phyloP scores from a whole-genome alignment of 1,140 invertebrate species.

The Leptonema lineaticorne region DNA sequence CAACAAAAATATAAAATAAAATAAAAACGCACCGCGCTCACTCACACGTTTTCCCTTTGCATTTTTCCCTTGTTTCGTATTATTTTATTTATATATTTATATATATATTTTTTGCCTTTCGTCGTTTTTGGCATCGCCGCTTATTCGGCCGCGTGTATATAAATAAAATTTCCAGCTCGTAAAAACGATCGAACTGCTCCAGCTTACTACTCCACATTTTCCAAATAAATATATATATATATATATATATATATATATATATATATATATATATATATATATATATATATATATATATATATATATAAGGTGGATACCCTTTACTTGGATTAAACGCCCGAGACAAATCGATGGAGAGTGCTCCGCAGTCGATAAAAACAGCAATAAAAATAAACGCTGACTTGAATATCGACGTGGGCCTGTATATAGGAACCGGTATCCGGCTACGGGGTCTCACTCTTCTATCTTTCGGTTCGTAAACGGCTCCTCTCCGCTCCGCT shows the following conservation, averaged over 20 bases:
- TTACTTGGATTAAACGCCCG: slow-evolving; percentile 5
- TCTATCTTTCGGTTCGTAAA: too few relatives aligned
- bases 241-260: not conserved
- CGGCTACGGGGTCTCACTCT: too few relatives aligned
- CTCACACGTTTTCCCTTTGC: slow-evolving; percentile 7
- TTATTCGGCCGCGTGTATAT: not conserved
- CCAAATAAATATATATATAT: not conserved
- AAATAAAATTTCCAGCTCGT: slow-evolving; percentile 18
- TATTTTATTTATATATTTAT: too few relatives aligned
- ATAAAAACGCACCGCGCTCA: too few relatives aligned
- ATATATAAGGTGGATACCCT: not conserved
- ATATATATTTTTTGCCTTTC: not conserved
- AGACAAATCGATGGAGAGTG: not conserved
- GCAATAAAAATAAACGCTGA: slow-evolving; percentile 17
- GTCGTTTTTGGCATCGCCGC: not conserved
- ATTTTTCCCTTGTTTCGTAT: too few relatives aligned
- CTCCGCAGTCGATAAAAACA: slow-evolving; percentile 4
- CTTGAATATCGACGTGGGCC: not conserved
- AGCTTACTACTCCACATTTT: too few relatives aligned
- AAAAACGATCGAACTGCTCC: slow-evolving; percentile 11
- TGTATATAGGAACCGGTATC: not conserved
- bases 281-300: not conserved
- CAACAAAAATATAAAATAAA: too few relatives aligned
- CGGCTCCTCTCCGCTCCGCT: too few relatives aligned
- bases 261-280: not conserved